Evolutionary conservation across 2,113 vertebrate genomes (phyloP).

Genomic region (Corythornis cristatus): DNA sequence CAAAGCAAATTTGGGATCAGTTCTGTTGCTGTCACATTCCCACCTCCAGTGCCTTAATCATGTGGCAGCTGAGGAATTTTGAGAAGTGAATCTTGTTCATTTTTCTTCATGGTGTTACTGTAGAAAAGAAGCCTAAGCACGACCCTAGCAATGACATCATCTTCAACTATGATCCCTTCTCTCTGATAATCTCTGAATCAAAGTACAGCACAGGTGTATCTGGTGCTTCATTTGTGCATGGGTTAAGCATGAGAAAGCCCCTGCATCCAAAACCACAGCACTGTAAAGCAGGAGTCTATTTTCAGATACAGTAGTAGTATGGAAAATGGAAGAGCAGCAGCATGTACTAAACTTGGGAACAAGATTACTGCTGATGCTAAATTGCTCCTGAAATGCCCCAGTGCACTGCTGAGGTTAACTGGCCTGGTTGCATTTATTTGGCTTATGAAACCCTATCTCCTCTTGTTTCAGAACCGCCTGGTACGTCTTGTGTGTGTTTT

Average conservation of each 20-base stretch:
- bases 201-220: too few species aligned
- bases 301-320: too few species aligned
- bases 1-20: not conserved
- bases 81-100: not conserved
- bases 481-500: constrained; percentile 98
- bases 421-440: too few species aligned
- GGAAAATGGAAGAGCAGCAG: not conserved
- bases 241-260: too few species aligned
- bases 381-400: too few species aligned
- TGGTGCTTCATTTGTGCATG: too few species aligned
- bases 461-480: constrained; percentile 86
- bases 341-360: too few species aligned
- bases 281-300: too few species aligned
- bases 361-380: too few species aligned
- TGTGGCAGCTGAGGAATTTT: not conserved
- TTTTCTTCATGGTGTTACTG: not conserved
- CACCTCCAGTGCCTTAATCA: not conserved
- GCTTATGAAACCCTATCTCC: too few species aligned
- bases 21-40: not conserved
- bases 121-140: not conserved
- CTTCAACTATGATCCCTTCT: not conserved
- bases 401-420: too few species aligned
- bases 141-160: not conserved
- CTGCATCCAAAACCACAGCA: too few species aligned
- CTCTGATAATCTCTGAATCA: not conserved